phyloP scores from a whole-genome alignment of 2,113 vertebrate genomes.

The Anguilla japonica region DNA sequence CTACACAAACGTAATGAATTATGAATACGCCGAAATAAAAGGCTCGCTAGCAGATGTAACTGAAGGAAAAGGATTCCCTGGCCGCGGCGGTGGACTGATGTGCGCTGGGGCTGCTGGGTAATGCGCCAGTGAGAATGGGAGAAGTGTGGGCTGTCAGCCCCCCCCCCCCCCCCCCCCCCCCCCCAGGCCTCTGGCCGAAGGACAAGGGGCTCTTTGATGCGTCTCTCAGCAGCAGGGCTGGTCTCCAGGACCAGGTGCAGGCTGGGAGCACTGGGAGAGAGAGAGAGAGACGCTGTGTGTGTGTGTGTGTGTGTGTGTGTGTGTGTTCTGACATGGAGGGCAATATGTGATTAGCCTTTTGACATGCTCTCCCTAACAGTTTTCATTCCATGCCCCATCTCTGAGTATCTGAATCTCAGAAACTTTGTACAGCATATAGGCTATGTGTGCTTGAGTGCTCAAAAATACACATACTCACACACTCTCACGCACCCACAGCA shows the following conservation, averaged over 20 bases:
- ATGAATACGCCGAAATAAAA: background rate
- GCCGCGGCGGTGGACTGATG: background rate
- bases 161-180: background rate
- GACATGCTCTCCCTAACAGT: background rate
- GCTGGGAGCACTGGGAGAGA: background rate
- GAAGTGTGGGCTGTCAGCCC: background rate
- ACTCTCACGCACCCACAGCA: background rate
- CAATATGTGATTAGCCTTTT: background rate
- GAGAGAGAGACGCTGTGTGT: background rate
- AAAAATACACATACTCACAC: background rate
- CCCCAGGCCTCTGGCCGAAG: background rate
- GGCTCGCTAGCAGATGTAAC: background rate
- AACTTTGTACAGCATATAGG: background rate
- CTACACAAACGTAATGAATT: background rate
- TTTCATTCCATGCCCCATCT: background rate
- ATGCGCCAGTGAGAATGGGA: background rate
- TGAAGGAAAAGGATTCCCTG: background rate
- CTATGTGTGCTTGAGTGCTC: background rate
- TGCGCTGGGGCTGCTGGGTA: background rate
- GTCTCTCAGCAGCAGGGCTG: background rate
- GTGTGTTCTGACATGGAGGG: too few relatives aligned
- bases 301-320: background rate
- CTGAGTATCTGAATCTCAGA: background rate
- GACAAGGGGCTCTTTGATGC: constrained; percentile 18
- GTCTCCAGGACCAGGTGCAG: constrained; percentile 18